phyloP scores from a whole-genome alignment of 2,797 vertebrate genomes.

The Microctenopoma stevenorrisi region DNA sequence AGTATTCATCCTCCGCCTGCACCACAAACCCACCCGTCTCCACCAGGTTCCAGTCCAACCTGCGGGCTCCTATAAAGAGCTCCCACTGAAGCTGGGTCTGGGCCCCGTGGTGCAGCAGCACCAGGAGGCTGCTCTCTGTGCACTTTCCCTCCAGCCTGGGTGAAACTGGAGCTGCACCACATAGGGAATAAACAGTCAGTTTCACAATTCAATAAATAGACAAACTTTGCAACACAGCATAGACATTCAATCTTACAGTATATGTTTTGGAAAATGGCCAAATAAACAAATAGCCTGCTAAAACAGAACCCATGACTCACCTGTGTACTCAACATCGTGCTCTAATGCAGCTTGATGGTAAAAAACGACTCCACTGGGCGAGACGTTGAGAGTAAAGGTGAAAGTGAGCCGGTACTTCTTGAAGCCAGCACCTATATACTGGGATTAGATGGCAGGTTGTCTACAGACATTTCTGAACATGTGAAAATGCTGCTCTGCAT shows the following conservation, averaged over 20 bases:
- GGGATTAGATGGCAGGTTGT: conserved; percentile 27
- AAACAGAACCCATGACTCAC: conserved; percentile 41
- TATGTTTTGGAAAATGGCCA: too few species aligned
- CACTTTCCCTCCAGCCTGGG: conserved; percentile 66
- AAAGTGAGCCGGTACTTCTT: conserved; percentile 59
- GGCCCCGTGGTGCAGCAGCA: conserved; percentile 68
- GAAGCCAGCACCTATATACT: conserved; percentile 62
- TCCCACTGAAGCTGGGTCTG: conserved; percentile 75
- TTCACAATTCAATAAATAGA: too few species aligned
- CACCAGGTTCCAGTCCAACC: conserved; percentile 69
- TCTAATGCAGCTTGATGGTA: conserved; percentile 53
- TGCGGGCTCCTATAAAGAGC: conserved; percentile 73
- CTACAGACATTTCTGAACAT: neutral
- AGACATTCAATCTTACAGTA: too few species aligned
- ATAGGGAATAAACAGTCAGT: too few species aligned
- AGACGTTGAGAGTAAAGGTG: conserved; percentile 60
- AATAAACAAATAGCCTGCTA: too few species aligned
- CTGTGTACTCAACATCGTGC: conserved; percentile 43
- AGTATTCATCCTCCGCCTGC: conserved; percentile 70
- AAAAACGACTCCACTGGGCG: conserved; percentile 55
- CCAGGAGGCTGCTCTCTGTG: conserved; percentile 61
- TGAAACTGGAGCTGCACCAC: conserved; percentile 37
- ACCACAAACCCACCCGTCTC: conserved; percentile 67
- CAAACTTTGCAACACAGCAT: too few species aligned
- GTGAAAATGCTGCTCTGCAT: neutral